Evolutionary conservation across 1,140 invertebrate genomes (phyloP).

Genomic region (Hylaeus anthracinus): DNA sequence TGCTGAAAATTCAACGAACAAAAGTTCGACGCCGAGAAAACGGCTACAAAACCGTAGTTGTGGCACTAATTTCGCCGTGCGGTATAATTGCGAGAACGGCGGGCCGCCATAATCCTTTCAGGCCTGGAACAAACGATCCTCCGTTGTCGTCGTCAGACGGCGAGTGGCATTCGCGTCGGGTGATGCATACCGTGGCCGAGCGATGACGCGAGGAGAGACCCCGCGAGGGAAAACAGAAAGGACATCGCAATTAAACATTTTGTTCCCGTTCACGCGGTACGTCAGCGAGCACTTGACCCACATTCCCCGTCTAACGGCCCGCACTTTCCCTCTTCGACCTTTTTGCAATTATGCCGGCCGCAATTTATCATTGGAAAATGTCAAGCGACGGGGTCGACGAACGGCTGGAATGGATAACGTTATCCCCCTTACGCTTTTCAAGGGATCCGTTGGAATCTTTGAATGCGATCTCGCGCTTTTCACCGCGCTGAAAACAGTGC

Average conservation of each 20-base stretch:
- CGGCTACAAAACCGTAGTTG: slow-evolving; percentile 26
- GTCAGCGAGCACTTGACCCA: slow-evolving; percentile 47
- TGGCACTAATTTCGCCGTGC: slow-evolving; percentile 42
- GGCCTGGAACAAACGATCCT: slow-evolving; percentile 46
- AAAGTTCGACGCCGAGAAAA: slow-evolving; percentile 22
- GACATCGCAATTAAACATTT: slow-evolving; percentile 62
- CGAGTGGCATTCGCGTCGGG: slow-evolving; percentile 36
- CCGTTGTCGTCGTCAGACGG: neutral
- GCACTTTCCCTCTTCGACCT: slow-evolving; percentile 51
- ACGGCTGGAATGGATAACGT: slow-evolving; percentile 14
- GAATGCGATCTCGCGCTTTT: slow-evolving; percentile 11
- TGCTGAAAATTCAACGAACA: slow-evolving; percentile 38
- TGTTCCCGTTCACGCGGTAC: slow-evolving; percentile 35
- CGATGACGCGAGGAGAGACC: slow-evolving; percentile 2
- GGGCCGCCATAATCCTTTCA: slow-evolving; percentile 38
- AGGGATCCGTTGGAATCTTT: neutral
- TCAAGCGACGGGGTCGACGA: slow-evolving; percentile 14
- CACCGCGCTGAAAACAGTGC: neutral
- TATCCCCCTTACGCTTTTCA: slow-evolving; percentile 27
- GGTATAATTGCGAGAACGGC: slow-evolving; percentile 51
- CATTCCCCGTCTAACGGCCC: slow-evolving; percentile 36
- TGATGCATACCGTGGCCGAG: slow-evolving; percentile 1
- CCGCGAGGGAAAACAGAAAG: slow-evolving; percentile 13
- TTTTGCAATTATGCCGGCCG: slow-evolving; percentile 44
- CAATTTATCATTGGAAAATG: slow-evolving; percentile 48